Evolutionary conservation across 2,888 invertebrate species (phyloP).

Genomic region (Nomada fucata): DNA sequence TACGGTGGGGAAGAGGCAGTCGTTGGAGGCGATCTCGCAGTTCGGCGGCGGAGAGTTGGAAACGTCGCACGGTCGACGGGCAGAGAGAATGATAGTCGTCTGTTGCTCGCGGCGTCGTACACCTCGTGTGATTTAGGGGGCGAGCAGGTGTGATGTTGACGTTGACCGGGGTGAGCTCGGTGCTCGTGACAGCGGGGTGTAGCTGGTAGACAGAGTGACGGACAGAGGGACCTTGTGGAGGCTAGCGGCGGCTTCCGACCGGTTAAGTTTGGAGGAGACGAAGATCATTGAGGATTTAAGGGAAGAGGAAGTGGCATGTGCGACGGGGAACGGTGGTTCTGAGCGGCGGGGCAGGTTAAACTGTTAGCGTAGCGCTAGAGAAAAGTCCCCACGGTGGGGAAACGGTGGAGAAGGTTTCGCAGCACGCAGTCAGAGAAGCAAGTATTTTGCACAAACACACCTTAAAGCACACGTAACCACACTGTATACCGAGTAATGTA

Average conservation of each 20-base stretch:
- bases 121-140: conserved; percentile 40
- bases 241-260: no score
- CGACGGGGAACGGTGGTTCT: conserved; percentile 13
- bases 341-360: conserved; percentile 14
- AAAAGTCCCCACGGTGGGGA: conserved; percentile 34
- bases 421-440: conserved; percentile 54
- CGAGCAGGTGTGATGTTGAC: conserved; percentile 3
- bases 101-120: conserved; percentile 46
- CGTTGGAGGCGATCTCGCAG: no score
- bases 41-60: no score
- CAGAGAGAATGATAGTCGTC: neutral
- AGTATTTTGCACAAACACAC: conserved; percentile 46
- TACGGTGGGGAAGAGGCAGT: no score
- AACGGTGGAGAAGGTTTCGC: conserved; percentile 28
- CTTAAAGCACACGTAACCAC: conserved; percentile 5
- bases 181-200: conserved; percentile 1
- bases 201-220: no score
- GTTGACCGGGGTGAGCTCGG: conserved; percentile 5
- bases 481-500: conserved; percentile 14
- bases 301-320: conserved; percentile 29
- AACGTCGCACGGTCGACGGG: no score
- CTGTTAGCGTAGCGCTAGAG: conserved; percentile 31
- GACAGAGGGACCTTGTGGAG: neutral
- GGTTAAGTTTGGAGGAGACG: no score
- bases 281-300: no score